Base-by-base conservation (phyloP, 2,797 vertebrate species). In the Meda fulgida region DNA sequence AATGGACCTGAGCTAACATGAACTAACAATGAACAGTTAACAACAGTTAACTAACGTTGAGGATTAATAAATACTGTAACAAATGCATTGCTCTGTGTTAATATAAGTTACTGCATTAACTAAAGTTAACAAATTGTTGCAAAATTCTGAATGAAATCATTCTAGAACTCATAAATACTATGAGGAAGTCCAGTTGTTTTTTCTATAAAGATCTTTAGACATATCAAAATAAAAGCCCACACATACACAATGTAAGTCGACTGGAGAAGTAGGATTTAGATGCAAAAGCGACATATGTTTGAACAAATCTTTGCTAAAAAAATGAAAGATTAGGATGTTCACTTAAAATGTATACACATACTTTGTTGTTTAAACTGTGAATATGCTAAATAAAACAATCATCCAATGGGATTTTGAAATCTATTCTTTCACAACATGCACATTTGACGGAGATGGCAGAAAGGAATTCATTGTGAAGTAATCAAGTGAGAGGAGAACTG, bases 401-500 rank as follows among this genome's bases (percentile, higher is more conserved):
- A 55, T 70, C 23, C 63, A 60, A 36, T 66, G 5, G 21, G 19
- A 53, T 85, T 48, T 75, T n/a, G 7, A 51, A 48, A 36, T 55
- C 29, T 71, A 31, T 79, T 83, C n/a, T 43, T 76, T 69, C 16
- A 34, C 26, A 60, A 31, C 67, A 21, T 72, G 82, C 38, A 31
- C 46, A n/a, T 19, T 60, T 78, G 81, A 81, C 48, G 78, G 65
- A 46, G 31, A 36, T 71, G 26, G 29, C 19, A 81, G 78, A 88
- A 89, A 87, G 65, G 82, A 88, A 87, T 69, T 78, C 83, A 69
- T 70, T 73, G 55, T 63, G 85, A 88, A 85, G 83, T 84, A 89
- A 88, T 89, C 89, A 88, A 83, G 83, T 72, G 83, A 71, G 86
- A 88, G 88, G 87, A 83, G 72, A 81, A 40, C 31, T 13, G 66